phyloP scores from a whole-genome alignment of 53 echinoderm and acorn worm genomes.

The Holothuria leucospilota region DNA sequence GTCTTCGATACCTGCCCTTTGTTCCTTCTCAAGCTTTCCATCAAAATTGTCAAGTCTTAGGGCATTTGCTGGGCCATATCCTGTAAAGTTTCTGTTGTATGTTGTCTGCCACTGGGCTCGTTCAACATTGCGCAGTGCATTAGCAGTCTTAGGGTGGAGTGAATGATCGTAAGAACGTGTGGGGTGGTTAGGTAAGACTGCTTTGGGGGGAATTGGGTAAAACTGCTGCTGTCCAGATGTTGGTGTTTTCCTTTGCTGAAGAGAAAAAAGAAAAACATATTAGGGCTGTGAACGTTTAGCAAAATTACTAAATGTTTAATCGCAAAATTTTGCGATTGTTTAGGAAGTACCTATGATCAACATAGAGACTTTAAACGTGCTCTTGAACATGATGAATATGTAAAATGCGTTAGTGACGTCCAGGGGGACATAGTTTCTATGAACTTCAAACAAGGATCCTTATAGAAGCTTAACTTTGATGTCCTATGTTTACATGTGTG shows the following conservation, averaged over 20 bases:
- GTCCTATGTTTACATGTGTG: too few relatives aligned
- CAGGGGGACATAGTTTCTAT: too few relatives aligned
- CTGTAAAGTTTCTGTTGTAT: slow-evolving; percentile 82
- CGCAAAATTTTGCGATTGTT: too few relatives aligned
- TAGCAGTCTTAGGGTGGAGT: slow-evolving; percentile 85
- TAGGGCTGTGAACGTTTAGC: too few relatives aligned
- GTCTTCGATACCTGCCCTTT: slow-evolving; percentile 77
- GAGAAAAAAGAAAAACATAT: neutral
- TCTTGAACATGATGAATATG: too few relatives aligned
- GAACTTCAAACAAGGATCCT: too few relatives aligned
- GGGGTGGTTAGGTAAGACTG: slow-evolving; percentile 94
- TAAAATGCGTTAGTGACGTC: too few relatives aligned
- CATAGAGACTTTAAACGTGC: too few relatives aligned
- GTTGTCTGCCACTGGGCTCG: slow-evolving; percentile 96
- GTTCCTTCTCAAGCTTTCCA: slow-evolving; percentile 86
- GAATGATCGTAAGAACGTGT: slow-evolving; percentile 83
- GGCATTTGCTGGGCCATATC: slow-evolving; percentile 89
- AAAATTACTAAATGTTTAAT: too few relatives aligned
- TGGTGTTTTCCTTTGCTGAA: slow-evolving; percentile 87
- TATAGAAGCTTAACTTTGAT: too few relatives aligned
- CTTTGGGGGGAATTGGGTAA: slow-evolving; percentile 95
- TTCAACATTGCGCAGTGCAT: slow-evolving; percentile 93
- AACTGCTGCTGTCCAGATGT: slow-evolving; percentile 87
- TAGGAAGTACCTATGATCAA: too few relatives aligned
- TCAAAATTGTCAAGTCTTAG: slow-evolving; percentile 83